These are phyloP conservation scores for Xenopus petersii DNA, from an alignment of 2,797 vertebrate genomes.

Conservation along the genomic window DNA sequence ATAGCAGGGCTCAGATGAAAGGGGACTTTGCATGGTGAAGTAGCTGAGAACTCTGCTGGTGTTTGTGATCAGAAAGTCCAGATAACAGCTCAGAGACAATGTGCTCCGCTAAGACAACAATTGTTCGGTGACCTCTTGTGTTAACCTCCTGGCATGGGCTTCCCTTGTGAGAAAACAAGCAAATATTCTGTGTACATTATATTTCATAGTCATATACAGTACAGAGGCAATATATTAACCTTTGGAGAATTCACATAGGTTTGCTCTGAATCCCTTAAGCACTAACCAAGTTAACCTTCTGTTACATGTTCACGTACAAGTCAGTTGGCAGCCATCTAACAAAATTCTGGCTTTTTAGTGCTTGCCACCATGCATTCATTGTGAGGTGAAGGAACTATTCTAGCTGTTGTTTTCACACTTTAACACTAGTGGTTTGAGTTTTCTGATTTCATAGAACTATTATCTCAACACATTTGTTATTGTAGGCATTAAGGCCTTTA, in stretches of 20 bases:
- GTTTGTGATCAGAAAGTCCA: conserved; percentile 45
- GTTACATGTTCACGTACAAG: too few species aligned
- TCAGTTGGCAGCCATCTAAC: too few species aligned
- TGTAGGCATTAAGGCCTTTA: too few species aligned
- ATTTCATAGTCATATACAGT: conserved; percentile 17
- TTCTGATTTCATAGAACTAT: too few species aligned
- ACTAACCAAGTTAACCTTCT: too few species aligned
- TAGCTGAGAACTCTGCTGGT: conserved; percentile 43
- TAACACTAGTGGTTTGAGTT: too few species aligned
- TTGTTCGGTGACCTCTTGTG: conserved; percentile 31
- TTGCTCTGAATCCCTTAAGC: too few species aligned
- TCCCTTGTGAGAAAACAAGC: conserved; percentile 41
- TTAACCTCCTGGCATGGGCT: conserved; percentile 33
- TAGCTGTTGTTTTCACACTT: too few species aligned
- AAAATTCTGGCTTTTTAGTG: too few species aligned
- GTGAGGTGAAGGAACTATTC: too few species aligned
- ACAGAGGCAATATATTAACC: not conserved
- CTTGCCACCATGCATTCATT: too few species aligned
- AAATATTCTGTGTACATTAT: conserved; percentile 39
- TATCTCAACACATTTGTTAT: too few species aligned
- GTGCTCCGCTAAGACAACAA: conserved; percentile 41
- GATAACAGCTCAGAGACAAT: conserved; percentile 43
- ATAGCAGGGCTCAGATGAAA: conserved; percentile 39
- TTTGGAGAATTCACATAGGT: not conserved
- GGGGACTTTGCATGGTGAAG: conserved; percentile 15